Base-by-base conservation (phyloP, 2,888 invertebrate genomes). In the Orthosia cruda region DNA sequence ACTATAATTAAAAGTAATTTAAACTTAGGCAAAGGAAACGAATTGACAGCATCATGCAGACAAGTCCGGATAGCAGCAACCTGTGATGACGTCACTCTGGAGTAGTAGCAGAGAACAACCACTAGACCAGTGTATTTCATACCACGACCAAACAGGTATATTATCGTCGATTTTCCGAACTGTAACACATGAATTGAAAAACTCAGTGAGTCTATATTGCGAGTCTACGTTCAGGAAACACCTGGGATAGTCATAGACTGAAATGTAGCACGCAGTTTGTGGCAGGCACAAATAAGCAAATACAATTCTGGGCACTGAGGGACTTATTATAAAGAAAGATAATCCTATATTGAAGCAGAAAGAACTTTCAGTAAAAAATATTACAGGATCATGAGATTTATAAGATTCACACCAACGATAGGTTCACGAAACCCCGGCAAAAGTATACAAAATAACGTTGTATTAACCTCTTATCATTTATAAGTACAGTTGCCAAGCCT, bases 31-130 rank as follows among this genome's bases (percentile, higher is more conserved):
- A 94, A 83, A 54, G 90, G 80, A 52, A 78, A 83, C 5, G 89
- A 89, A 76, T 93, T 93, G 13, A 95, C 85, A 23, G 94, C 94
- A 74, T 96, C 95, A 49, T 95, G 93, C n/a, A 95, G 85, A 61
- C 89, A 90, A 1, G 90, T 92, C 0, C 94, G 91, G 15, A 96
- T 95, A 4, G 81, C 79, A 4, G 88, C 78, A 0, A 94, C 95
- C 71, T 94, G 91, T 0, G 89, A 87, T 3, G 91, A 88, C 0
- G 95, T 94, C n/a, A 91, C 81, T 26, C 93, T 94, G 7, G 93
- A 91, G 81, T 91, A 94, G 80, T 93, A 94, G 77, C 96, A 95
- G 0, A 95, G 93, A 5, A 92, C 71, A 12, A 94, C 84, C 45
- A 96, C 89, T n/a, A 93, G 61, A 0, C 89, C 18, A 0, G 93